A percentile compares a stretch with the other conserved stretches of the same genome.
These are phyloP conservation scores for Lathronympha strigana DNA, from an alignment of 2,888 invertebrate genomes.

Conservation along the genomic window DNA sequence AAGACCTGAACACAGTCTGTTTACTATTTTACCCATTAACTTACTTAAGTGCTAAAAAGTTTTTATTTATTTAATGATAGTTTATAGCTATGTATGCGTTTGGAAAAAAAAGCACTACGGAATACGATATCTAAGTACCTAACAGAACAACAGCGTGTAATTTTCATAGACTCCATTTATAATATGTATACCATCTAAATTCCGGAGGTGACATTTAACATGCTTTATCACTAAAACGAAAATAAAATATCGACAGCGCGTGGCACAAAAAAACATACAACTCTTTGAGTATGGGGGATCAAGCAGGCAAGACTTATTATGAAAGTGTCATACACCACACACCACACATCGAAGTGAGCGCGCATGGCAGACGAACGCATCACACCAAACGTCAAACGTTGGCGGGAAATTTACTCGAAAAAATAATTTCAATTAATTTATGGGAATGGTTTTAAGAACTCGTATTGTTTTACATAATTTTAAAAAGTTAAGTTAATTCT, in stretches of 20 bases:
- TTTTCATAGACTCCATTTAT: neutral
- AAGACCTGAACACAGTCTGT: too few relatives aligned
- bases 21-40: too few relatives aligned
- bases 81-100: too few relatives aligned
- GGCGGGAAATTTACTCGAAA: slow-evolving; percentile 49
- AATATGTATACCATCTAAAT: neutral
- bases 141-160: neutral
- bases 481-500: slow-evolving; percentile 1
- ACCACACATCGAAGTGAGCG: slow-evolving; percentile 55
- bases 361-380: slow-evolving; percentile 50
- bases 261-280: slow-evolving; percentile 38
- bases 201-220: slow-evolving; percentile 12
- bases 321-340: slow-evolving; percentile 55
- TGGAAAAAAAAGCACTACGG: too few relatives aligned
- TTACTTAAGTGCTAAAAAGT: too few relatives aligned
- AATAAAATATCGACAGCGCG: slow-evolving; percentile 32
- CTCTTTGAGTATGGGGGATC: slow-evolving; percentile 36
- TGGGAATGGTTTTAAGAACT: slow-evolving; percentile 19
- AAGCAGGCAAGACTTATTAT: slow-evolving; percentile 47
- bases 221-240: slow-evolving; percentile 22
- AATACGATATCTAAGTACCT: too few relatives aligned
- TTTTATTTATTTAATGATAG: too few relatives aligned
- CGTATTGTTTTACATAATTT: neutral
- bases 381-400: slow-evolving; percentile 52
- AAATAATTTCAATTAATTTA: slow-evolving; percentile 2